phyloP scores from a whole-genome alignment of 2,113 vertebrate species.

The Ailurus styani region DNA sequence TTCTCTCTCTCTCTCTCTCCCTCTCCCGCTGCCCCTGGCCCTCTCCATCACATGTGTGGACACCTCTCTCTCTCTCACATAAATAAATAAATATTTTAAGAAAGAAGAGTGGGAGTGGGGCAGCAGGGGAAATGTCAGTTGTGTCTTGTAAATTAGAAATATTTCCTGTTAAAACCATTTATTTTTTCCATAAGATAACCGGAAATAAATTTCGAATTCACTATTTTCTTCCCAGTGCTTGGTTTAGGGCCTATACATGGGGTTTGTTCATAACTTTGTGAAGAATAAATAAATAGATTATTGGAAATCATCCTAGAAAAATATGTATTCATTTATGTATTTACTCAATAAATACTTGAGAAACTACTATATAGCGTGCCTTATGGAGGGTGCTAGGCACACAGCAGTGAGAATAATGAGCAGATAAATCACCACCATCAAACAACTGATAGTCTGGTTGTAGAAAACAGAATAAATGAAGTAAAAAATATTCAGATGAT shows the following conservation, averaged over 20 bases:
- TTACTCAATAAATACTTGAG: slow-evolving; percentile 22
- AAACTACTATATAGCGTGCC: not conserved
- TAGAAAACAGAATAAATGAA: not conserved
- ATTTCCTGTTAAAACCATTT: not conserved
- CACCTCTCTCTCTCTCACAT: not conserved
- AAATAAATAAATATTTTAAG: not conserved
- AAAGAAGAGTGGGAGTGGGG: not conserved
- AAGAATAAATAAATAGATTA: not conserved
- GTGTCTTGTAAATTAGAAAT: not conserved
- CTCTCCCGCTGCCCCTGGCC: not conserved
- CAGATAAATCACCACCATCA: not conserved
- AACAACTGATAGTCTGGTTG: not conserved
- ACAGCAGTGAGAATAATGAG: not conserved
- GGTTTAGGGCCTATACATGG: not conserved
- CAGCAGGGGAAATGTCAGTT: not conserved
- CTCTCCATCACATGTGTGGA: not conserved
- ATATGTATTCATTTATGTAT: not conserved
- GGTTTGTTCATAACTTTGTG: not conserved
- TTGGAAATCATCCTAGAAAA: not conserved
- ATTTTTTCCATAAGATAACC: not conserved
- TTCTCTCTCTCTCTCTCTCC: not conserved
- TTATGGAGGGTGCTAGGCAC: not conserved
- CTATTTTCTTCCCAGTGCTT: not conserved
- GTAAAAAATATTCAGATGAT: not conserved
- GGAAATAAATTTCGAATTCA: not conserved